Base-by-base conservation (phyloP, 2,797 vertebrate genomes). In the Phoxinus dragarum region DNA sequence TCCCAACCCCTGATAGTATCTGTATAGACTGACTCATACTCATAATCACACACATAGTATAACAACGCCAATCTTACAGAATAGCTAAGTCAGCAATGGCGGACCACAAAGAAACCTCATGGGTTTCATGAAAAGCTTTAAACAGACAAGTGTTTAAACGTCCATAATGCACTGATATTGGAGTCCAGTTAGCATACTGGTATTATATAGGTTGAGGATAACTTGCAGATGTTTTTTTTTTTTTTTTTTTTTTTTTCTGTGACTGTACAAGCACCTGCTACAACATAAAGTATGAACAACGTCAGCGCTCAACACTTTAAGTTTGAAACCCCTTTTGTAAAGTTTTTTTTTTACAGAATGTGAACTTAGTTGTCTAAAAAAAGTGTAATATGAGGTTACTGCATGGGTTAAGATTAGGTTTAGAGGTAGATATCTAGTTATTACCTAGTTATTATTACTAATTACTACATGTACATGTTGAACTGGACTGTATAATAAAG, bases 1-100 rank as follows among this genome's bases (percentile, higher is more conserved):
- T 84, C 16, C 21, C 61, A 56, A 36, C 10, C 49, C 10, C 27
- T 34, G 40, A 82, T 69, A 59, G 69, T 77, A 84, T 68, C 44
- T 73, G 34, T 36, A 23, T 49, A 47, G 12, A 16, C 47, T 49
- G 12, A 69, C 44, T 59, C 38, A 71, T 72, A 36, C 44, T 64
- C 27, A 76, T 44, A 82, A n/a, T 49, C 23, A 66, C 38, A 68
- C n/a, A 42, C 16, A 44, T 23, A 47, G 67, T 56, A 40, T 31
- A 42, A 38, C 52, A 66, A 78, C 40, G 42, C 66, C n/a, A 79
- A 19, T 64, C 16, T n/a, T 17, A 66, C 9, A 44, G 44, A 67
- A 69, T 61, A 44, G 76, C 61, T 21, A 59, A 52, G 52, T 80
- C 76, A 69, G 47, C 64, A 52, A 27, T 52, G 64, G 44, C 17